Base-by-base conservation (phyloP, 35 echinoderm and acorn worm species). In the Ophiothrix spiculata region DNA sequence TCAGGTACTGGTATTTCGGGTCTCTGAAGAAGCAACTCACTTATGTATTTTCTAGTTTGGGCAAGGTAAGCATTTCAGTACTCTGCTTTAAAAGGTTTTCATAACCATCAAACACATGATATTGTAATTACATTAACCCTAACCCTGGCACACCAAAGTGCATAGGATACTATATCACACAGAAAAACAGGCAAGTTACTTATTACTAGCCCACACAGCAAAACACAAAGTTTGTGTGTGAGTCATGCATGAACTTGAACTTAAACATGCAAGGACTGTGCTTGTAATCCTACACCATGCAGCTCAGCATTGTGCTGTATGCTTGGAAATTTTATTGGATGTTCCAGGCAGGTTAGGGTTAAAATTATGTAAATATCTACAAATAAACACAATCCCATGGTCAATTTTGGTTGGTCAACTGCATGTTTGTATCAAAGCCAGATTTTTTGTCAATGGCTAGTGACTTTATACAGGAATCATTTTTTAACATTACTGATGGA, bases 1-100 rank as follows among this genome's bases (percentile, higher is more conserved):
- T 0, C 81, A 97, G 95, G 42, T 97, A 90, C 40, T 97, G 95
- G 95, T 97, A 97, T 56, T 97, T 97, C 85, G 95, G 95, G 11
- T 85, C 90, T 1, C 69, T 97, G 34, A 97, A 97, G 45, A 80
- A 90, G 39, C 90, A 81, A 39, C 32, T 90, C 19, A 90, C 80
- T 28, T 90, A 78, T 40, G 31, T 90, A n/a, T 84, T 64, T 69
- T 37, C 60, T 31, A 64, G 42, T 1, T 13, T 90, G 14, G 75
- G 73, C 12, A 76, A 56, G 81, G 88, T 90, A 83, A 86, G 84
- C 1, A 16, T 14, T 29, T 23, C 8, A 10, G 32, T 33, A 15
- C 21, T 40, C 15, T 63, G 21, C 11, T 29, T 0, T 83, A 83
- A 35, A 46, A 56, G 29, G 80, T 19, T 31, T 45, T 15, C 36